phyloP scores from a whole-genome alignment of 2,797 vertebrate genomes.

The Brachyalestes nurse region DNA sequence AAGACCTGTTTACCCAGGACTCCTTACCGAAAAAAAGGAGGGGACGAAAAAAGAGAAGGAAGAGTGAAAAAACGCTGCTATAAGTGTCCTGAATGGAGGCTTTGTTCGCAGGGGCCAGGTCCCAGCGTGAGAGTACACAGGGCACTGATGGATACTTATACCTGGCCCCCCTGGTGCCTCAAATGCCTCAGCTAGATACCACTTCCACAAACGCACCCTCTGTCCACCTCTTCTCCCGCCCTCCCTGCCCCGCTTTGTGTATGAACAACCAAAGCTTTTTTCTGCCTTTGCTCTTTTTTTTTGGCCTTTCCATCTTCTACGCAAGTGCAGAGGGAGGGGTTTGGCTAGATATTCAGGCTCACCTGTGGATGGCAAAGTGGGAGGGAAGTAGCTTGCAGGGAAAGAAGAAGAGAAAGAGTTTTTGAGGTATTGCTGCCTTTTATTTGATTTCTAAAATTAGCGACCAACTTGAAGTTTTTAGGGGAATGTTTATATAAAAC shows the following conservation, averaged over 20 bases:
- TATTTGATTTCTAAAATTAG: neutral
- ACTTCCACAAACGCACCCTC: conserved; percentile 56
- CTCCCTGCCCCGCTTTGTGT: conserved; percentile 63
- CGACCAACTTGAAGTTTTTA: neutral
- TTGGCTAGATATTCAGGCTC: conserved; percentile 38
- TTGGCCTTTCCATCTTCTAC: conserved; percentile 42
- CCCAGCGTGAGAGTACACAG: conserved; percentile 79
- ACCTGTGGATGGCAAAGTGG: conserved; percentile 50
- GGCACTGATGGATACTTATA: conserved; percentile 77
- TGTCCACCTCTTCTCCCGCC: conserved; percentile 37
- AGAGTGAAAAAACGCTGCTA: conserved; percentile 59
- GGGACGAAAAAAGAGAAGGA: conserved; percentile 68
- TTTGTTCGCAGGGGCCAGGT: conserved; percentile 87
- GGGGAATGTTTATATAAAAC: neutral
- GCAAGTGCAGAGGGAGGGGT: conserved; percentile 41
- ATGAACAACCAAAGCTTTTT: conserved; percentile 65
- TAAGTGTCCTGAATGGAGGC: conserved; percentile 88
- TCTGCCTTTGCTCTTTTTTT: conserved; percentile 18
- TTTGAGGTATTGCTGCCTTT: neutral
- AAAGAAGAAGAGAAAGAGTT: conserved; percentile 1
- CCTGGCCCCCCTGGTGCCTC: conserved; percentile 75
- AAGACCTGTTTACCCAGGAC: conserved; percentile 72
- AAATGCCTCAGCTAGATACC: conserved; percentile 64
- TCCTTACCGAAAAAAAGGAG: conserved; percentile 60
- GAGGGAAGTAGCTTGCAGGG: neutral